Percentiles rank a stretch among this genome's conserved stretches.
Conservation (phyloP, 2,113 vertebrate species). For the Cyphotilapia sp. region DNA sequence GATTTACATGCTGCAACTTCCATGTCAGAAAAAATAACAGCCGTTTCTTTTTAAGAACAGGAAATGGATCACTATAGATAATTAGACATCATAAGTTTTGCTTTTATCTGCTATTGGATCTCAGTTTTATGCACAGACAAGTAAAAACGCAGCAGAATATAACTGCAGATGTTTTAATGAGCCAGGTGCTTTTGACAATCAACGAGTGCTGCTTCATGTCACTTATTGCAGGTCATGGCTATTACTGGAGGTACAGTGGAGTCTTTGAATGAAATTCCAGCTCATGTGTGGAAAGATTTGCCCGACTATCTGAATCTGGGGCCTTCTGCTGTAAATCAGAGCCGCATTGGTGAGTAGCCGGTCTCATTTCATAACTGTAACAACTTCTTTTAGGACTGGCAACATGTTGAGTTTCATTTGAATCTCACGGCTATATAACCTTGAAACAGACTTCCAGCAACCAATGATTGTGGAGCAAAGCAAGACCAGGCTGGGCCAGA, state of each 20-base stretch:
- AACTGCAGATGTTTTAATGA: neutral
- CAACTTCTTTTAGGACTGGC: neutral
- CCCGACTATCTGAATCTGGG: slow-evolving; percentile 58
- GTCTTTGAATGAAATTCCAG: slow-evolving; percentile 56
- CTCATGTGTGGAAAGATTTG: slow-evolving; percentile 62
- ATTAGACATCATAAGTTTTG: neutral
- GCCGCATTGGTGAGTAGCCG: slow-evolving; percentile 55
- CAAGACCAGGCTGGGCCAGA: neutral
- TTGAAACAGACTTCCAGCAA: neutral
- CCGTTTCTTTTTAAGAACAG: neutral
- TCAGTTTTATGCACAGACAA: neutral
- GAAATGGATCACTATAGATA: neutral
- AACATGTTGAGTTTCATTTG: neutral
- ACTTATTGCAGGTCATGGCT: slow-evolving; percentile 41
- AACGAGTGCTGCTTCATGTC: neutral
- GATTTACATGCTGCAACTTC: neutral
- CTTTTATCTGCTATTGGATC: neutral
- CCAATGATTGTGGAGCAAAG: neutral
- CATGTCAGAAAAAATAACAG: neutral
- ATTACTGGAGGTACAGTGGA: slow-evolving; percentile 39
- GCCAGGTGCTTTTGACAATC: neutral
- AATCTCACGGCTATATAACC: neutral
- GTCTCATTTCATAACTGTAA: neutral
- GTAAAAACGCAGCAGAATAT: neutral
- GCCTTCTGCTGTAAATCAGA: slow-evolving; percentile 56